A percentile compares a stretch with the other conserved stretches of the same genome.
These are phyloP conservation scores for Sphaeridia pumilis DNA, from an alignment of 2,888 invertebrate species.

Conservation along the genomic window DNA sequence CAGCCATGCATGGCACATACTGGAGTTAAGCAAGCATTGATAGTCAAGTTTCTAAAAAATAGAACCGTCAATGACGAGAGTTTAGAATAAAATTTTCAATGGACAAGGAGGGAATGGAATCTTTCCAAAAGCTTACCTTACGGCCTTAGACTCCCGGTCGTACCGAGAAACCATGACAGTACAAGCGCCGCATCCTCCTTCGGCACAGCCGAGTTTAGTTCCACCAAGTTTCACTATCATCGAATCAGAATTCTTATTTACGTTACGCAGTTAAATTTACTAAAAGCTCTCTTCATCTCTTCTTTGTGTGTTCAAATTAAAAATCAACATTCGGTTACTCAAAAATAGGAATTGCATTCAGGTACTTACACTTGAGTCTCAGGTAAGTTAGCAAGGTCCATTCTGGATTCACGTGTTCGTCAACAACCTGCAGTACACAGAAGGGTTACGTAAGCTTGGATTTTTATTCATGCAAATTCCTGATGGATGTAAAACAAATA, in stretches of 20 bases:
- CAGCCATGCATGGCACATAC: conserved; percentile 75
- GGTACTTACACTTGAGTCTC: conserved; percentile 52
- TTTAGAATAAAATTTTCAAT: neutral
- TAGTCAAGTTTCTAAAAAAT: conserved; percentile 56
- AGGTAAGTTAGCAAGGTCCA: conserved; percentile 73
- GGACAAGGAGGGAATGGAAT: neutral
- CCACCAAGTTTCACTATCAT: conserved; percentile 44
- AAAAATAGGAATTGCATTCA: neutral
- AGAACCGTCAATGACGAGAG: neutral
- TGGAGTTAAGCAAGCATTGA: conserved; percentile 82
- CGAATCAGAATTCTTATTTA: neutral
- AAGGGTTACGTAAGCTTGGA: no score
- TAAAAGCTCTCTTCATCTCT: no score
- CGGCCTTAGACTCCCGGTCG: conserved; percentile 46
- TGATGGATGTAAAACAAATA: no score
- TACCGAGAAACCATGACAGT: conserved; percentile 82
- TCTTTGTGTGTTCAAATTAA: neutral
- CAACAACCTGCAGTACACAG: conserved; percentile 60
- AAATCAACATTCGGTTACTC: neutral
- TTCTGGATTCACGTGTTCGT: conserved; percentile 63
- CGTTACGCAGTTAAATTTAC: neutral
- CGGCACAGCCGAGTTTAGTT: conserved; percentile 84
- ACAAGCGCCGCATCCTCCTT: conserved; percentile 91
- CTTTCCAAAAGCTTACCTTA: conserved; percentile 42
- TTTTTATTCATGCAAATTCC: neutral